Conservation (phyloP, 2,888 invertebrate species). For the Phaedon cochleariae region DNA sequence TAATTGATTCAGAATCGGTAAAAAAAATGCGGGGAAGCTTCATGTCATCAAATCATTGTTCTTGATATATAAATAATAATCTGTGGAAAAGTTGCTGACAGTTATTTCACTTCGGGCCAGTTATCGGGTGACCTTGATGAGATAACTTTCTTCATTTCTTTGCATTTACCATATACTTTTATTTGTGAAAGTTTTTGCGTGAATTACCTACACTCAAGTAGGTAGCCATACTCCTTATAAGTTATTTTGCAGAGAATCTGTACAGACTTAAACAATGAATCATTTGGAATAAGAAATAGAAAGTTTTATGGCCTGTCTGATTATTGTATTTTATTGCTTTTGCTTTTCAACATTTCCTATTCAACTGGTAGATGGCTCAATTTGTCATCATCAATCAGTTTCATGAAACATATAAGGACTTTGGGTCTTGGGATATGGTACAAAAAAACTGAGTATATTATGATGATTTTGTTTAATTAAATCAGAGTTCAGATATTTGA, state of each 20-base stretch:
- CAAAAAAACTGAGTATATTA: no score
- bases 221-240: not conserved
- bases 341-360: not conserved
- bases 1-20: no score
- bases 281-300: conserved; percentile 1
- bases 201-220: not conserved
- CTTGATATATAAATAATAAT: no score
- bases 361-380: no score
- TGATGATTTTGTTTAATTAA: conserved; percentile 28
- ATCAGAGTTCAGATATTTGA: conserved; percentile 30
- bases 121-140: conserved; percentile 10
- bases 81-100: no score
- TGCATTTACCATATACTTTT: not conserved
- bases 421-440: not conserved
- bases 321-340: not conserved
- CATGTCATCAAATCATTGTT: no score
- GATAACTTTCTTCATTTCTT: conserved; percentile 10
- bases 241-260: not conserved
- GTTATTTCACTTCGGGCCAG: no score
- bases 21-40: no score
- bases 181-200: conserved; percentile 18
- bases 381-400: no score
- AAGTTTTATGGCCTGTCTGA: conserved; percentile 6
- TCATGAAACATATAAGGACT: not conserved
- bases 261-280: conserved; percentile 2